phyloP scores from a whole-genome alignment of 2,888 invertebrate species.

The Drosophila bunnanda region DNA sequence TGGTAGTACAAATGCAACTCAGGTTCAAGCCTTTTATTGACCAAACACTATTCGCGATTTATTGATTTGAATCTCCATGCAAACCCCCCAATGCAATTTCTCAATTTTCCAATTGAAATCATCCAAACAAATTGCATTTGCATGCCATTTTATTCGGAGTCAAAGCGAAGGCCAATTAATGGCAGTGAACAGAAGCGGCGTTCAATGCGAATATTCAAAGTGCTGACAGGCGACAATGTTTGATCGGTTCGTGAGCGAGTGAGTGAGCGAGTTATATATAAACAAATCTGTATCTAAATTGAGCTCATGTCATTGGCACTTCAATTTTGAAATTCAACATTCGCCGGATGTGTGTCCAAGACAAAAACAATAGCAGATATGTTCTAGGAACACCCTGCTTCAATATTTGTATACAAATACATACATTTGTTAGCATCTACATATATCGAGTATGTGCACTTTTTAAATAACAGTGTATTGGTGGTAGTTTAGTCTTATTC shows the following conservation, averaged over 20 bases:
- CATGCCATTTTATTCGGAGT: slow-evolving; percentile 25
- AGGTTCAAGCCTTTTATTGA: slow-evolving; percentile 56
- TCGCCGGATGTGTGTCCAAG: slow-evolving; percentile 36
- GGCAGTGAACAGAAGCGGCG: slow-evolving; percentile 32
- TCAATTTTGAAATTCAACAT: slow-evolving; percentile 37
- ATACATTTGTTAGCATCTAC: slow-evolving; percentile 23
- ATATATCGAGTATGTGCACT: slow-evolving; percentile 1
- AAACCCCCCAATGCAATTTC: slow-evolving; percentile 6
- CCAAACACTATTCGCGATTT: slow-evolving; percentile 60
- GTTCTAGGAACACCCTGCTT: slow-evolving; percentile 23
- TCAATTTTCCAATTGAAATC: slow-evolving; percentile 52
- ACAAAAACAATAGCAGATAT: slow-evolving; percentile 38
- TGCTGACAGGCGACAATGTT: slow-evolving; percentile 64
- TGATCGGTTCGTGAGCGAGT: slow-evolving; percentile 2
- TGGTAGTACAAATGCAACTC: neutral
- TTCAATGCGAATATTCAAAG: slow-evolving; percentile 49
- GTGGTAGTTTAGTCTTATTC: slow-evolving; percentile 18
- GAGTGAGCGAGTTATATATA: slow-evolving; percentile 17
- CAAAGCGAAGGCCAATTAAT: slow-evolving; percentile 63
- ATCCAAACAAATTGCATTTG: slow-evolving; percentile 52
- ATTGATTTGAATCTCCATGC: slow-evolving; percentile 60
- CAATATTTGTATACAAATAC: slow-evolving; percentile 9
- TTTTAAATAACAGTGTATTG: slow-evolving; percentile 7
- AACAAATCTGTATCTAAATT: slow-evolving; percentile 36
- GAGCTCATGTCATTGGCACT: slow-evolving; percentile 59